These are phyloP conservation scores for Corythoichthys intestinalis DNA, from an alignment of 2,113 vertebrate species.

Conservation along the genomic window DNA sequence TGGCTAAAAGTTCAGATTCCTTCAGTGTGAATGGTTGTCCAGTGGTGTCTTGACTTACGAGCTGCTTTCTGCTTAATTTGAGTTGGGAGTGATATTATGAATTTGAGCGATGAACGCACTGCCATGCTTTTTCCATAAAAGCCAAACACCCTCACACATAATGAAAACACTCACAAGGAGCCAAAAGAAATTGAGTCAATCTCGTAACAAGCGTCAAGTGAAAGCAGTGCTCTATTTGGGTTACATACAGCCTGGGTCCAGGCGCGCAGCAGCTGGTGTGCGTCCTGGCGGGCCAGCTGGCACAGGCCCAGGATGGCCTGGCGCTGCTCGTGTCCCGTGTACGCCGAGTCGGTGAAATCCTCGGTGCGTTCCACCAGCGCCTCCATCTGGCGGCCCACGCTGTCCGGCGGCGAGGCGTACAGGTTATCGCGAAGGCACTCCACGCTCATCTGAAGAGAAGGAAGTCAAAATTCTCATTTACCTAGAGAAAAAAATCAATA, in stretches of 20 bases:
- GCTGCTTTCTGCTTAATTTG: too few species aligned
- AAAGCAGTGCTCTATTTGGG: background rate
- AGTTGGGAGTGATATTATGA: too few species aligned
- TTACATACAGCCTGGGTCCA: slow-evolving; percentile 88
- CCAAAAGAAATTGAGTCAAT: too few species aligned
- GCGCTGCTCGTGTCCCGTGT: slow-evolving; percentile 94
- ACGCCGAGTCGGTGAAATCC: slow-evolving; percentile 96
- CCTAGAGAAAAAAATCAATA: too few species aligned
- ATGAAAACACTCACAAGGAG: too few species aligned
- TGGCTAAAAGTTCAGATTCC: too few species aligned
- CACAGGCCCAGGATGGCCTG: slow-evolving; percentile 88
- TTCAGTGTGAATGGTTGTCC: too few species aligned
- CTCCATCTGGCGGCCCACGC: slow-evolving; percentile 80
- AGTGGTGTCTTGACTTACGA: too few species aligned
- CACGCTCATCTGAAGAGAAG: slow-evolving; percentile 75
- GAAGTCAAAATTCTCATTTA: background rate
- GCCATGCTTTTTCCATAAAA: too few species aligned
- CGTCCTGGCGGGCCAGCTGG: slow-evolving; percentile 80
- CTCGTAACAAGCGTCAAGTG: background rate
- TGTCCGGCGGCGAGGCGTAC: slow-evolving; percentile 80
- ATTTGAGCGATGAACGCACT: too few species aligned
- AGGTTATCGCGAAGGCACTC: slow-evolving; percentile 87
- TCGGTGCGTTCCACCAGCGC: slow-evolving; percentile 87
- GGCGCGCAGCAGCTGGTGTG: slow-evolving; percentile 84
- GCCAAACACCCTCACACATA: too few species aligned